Evolutionary conservation across 2,888 invertebrate genomes (phyloP).

Genomic region (Lymantria monacha): DNA sequence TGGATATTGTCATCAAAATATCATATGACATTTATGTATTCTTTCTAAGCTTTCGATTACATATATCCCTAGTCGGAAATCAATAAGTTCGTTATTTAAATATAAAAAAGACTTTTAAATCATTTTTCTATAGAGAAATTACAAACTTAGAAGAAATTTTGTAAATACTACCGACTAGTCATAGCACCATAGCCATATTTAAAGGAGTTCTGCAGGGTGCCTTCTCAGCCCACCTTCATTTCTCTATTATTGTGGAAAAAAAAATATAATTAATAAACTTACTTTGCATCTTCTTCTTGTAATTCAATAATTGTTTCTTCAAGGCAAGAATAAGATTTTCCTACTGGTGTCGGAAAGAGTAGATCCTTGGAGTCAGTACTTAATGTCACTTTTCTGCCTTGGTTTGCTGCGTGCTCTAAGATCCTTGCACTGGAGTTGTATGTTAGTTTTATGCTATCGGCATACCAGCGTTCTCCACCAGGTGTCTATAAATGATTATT

Average conservation of each 20-base stretch:
- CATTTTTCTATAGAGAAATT: neutral
- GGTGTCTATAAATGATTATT: conserved; percentile 83
- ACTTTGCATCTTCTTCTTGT: conserved; percentile 76
- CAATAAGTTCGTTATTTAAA: neutral
- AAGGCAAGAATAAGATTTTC: conserved; percentile 90
- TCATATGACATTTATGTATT: too few relatives aligned
- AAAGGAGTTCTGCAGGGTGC: neutral
- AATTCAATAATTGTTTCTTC: conserved; percentile 86
- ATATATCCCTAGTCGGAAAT: too few relatives aligned
- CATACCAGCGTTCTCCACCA: conserved; percentile 94
- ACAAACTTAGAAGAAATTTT: neutral
- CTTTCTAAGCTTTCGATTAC: too few relatives aligned
- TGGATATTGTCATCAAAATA: too few relatives aligned
- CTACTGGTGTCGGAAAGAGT: conserved; percentile 92
- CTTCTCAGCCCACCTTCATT: neutral
- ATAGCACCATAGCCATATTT: neutral
- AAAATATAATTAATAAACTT: conserved; percentile 20
- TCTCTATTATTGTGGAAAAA: neutral
- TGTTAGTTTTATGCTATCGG: conserved; percentile 87
- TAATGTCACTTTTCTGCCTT: conserved; percentile 75
- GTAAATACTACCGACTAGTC: neutral
- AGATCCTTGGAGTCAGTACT: conserved; percentile 83
- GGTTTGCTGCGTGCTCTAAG: conserved; percentile 83
- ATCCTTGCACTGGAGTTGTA: conserved; percentile 86
- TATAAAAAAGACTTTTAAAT: neutral